Base-by-base conservation (phyloP, 2,888 invertebrate species). In the Dryobota labecula region DNA sequence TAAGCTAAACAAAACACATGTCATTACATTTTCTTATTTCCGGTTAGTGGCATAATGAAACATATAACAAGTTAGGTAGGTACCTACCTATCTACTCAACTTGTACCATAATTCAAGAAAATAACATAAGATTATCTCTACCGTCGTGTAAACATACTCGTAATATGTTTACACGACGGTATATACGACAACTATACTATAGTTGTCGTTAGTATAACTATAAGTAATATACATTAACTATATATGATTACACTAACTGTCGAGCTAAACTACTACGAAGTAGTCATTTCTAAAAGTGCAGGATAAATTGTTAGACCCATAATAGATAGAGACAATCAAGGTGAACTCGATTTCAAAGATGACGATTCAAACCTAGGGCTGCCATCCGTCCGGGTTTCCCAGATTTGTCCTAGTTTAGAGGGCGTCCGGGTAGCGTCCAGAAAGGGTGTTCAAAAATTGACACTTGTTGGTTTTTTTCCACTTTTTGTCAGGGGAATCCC, bases 1-100 rank as follows among this genome's bases (percentile, higher is more conserved):
- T n/a, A n/a, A n/a, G n/a, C 15, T 20, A 36, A 76, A 38, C 43
- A 53, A 24, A 73, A 68, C 30, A 51, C 15, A 51, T 41, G 61
- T 11, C 8, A 76, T 68, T 76, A 69, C 8, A n/a, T 41, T 76
- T 27, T 41, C 53, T 78, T 60, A 63, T 78, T 78, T 78, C 72
- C 58, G 58, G 24, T 38, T 30, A 49, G 30, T 27, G 13, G 36
- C 33, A 20, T 45, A 47, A 30, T 58, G 7, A 9, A 24, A 30
- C 7, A 72, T 57, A 15, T 15, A 2, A 45, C 7, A 45, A 20
- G 9, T 30, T 24, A 30, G 18, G 7, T 41, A 36, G 54, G 18
- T 15, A 27, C 9, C 3, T 8, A 47, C 51, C 36, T 36, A 36
- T 1, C 7, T 36, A 36, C 36, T 8, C 36, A 36, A 36, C 36